phyloP scores from a whole-genome alignment of 1,140 invertebrate genomes.

The Temnothorax nylanderi region DNA sequence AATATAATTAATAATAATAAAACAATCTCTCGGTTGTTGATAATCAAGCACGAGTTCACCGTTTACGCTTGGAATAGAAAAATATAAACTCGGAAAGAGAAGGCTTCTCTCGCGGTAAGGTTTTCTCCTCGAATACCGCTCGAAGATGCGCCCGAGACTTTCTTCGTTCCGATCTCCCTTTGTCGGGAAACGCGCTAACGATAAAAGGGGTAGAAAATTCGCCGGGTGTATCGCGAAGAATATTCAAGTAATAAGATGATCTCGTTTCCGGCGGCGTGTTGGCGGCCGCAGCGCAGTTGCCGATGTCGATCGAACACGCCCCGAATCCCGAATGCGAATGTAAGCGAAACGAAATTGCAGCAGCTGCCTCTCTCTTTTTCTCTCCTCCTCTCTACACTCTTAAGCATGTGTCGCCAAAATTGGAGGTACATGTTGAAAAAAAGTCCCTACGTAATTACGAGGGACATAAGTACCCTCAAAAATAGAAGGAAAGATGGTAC shows the following conservation, averaged over 20 bases:
- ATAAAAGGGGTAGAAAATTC: conserved; percentile 51
- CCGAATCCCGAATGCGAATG: conserved; percentile 56
- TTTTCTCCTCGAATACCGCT: not conserved
- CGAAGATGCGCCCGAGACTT: conserved; percentile 7
- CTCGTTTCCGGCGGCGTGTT: conserved; percentile 39
- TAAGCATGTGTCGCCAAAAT: no score
- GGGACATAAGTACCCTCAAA: no score
- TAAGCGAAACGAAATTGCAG: conserved; percentile 57
- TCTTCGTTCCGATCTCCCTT: conserved; percentile 9
- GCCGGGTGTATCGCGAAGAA: conserved; percentile 46
- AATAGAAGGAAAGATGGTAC: no score
- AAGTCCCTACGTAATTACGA: no score
- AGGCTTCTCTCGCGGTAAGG: not conserved
- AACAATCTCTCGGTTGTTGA: not conserved
- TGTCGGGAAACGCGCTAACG: conserved; percentile 37
- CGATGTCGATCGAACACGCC: conserved; percentile 50
- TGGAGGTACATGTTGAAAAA: no score
- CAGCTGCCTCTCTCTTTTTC: conserved; percentile 14
- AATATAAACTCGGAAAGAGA: not conserved
- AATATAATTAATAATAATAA: not conserved
- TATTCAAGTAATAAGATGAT: conserved; percentile 62
- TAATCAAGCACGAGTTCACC: not conserved
- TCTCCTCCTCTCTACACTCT: not conserved
- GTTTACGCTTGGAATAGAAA: not conserved
- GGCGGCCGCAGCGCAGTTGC: conserved; percentile 22